Evolutionary conservation across 2,113 vertebrate genomes (phyloP), one percentile per base, ranked within the genome.

Genomic region (Vulpes vulpes): DNA sequence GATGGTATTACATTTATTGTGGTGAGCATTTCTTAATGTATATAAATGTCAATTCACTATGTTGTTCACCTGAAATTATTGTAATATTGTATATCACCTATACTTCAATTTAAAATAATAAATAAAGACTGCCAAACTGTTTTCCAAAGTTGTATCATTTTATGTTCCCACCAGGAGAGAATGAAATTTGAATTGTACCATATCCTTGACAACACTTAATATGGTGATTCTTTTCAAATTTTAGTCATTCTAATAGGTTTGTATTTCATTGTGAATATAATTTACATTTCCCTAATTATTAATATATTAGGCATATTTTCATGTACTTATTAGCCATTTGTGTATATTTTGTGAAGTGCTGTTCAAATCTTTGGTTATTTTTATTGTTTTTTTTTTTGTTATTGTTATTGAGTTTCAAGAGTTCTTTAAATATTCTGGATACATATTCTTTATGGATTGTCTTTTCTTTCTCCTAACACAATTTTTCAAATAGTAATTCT

Each of bases 341-440:
- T 74, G 43, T 76, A 59, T 73, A 32, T 86, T 80, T 86, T 51
- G 0, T 74, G 62, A 79, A 79, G 11, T 64, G 16, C 60, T 87
- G 23, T 94, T 96, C 49, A 65, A 90, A 91, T 73, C 23, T 67
- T 76, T 80, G 35, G 25, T 71, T 23, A 81, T 86, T 89, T 93
- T 89, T 59, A 94, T 27, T 97, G 43, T 4, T 65, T 64, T 8
- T 4, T 65, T 64, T 8, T 60, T 60, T 59, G 57, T 59, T 57
- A 17, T 67, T 78, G 14, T n/a, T 87, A 35, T 49, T 57, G 62
- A 92, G 17, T 84, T 88, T 73, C n/a, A 22, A 89, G 88, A 60
- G 3, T 89, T 96, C 23, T 91, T 96, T 83, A 73, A 59, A 17
- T 79, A 89, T 94, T 92, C 60, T 85, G 57, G 25, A 80, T 84